These are phyloP conservation scores for Channallabes apus DNA, from an alignment of 2,797 vertebrate genomes.

Conservation along the genomic window DNA sequence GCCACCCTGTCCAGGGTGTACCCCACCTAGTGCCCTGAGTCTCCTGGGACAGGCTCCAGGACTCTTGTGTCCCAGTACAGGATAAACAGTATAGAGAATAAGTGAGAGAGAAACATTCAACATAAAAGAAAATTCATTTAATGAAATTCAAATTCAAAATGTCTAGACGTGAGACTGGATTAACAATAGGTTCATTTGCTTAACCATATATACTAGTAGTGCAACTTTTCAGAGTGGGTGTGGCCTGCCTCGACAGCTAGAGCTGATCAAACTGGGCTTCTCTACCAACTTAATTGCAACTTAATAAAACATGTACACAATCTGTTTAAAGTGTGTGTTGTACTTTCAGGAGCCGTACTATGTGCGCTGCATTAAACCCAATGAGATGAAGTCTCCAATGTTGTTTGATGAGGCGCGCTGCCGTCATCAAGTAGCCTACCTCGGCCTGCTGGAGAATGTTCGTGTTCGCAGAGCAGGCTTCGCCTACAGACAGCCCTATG, in stretches of 20 bases:
- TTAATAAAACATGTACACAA: too few relatives aligned
- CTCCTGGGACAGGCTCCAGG: too few relatives aligned
- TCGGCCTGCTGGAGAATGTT: constrained; percentile 93
- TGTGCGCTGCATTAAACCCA: constrained; percentile 91
- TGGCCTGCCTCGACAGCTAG: neutral
- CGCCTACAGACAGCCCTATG: constrained; percentile 87
- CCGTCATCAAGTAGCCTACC: constrained; percentile 87
- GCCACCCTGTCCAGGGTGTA: too few relatives aligned
- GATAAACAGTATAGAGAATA: too few relatives aligned
- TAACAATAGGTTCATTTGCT: neutral
- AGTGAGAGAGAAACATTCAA: too few relatives aligned
- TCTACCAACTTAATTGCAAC: neutral
- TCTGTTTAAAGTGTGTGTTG: neutral
- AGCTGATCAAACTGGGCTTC: neutral
- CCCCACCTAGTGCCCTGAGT: too few relatives aligned
- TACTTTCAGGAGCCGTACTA: constrained; percentile 86
- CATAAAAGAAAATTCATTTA: too few relatives aligned
- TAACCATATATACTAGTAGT: neutral
- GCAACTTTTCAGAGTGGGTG: neutral
- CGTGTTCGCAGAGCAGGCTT: constrained; percentile 89
- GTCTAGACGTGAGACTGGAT: too few relatives aligned
- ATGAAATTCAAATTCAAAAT: fast-evolving
- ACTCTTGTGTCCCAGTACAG: too few relatives aligned
- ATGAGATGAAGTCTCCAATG: constrained; percentile 82
- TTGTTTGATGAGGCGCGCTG: constrained; percentile 82